Base-by-base conservation (phyloP, 2,888 invertebrate genomes). In the Stegophylla sp. region DNA sequence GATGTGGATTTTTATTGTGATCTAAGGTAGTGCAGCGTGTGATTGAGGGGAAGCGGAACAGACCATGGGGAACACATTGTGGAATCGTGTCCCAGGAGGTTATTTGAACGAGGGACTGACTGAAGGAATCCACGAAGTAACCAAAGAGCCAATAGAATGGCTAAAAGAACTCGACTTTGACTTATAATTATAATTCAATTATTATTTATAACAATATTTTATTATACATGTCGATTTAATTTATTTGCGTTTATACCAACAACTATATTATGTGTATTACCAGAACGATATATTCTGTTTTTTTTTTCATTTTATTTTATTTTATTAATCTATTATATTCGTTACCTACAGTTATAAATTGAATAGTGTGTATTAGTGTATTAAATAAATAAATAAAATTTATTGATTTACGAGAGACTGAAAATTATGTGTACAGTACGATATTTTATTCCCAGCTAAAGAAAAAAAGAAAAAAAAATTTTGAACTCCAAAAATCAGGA, bases 111-210 rank as follows among this genome's bases (percentile, higher is more conserved):
- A 67, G 48, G 26, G 48, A 67, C 23, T 45, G 48, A 67, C 23
- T 45, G 17, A 13, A 67, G 67, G 23, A 26, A 67, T 67, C 26
- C 48, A 26, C 67, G 5, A 9, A 67, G 26, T 48, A 48, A 48
- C 48, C 26, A 67, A 67, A 48, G 45, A 67, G 26, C 17, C 64
- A 41, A 26, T 64, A 64, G 41, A 64, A 64, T 26, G 59, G n/a
- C 59, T 26, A 51, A 17, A n/a, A 15, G n/a, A 51, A 51, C n/a
- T 17, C 17, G 51, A n/a, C n/a, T 17, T 51, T 3, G 51, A 51
- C 51, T n/a, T 51, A 5, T 51, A n/a, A n/a, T 17, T 51, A n/a
- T n/a, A n/a, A n/a, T n/a, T n/a, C n/a, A 1, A 51, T 5, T 5
- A 51, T 5, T n/a, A 51, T 51, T 51, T 17, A 17, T 5, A n/a